Evolutionary conservation across 2,888 invertebrate genomes (phyloP).

Genomic region (Elegia similella): DNA sequence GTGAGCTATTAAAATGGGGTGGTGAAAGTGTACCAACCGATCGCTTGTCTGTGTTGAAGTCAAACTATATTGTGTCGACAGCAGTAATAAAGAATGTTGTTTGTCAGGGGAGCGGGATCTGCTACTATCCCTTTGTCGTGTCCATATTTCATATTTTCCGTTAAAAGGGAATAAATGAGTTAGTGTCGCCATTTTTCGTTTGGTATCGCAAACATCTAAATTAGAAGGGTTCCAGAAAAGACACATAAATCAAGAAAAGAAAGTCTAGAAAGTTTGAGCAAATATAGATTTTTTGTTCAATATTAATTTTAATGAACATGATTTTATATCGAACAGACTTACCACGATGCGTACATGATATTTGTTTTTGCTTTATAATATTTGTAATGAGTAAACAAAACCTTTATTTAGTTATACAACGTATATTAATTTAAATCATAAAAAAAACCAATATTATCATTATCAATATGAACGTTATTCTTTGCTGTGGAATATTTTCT

Average conservation of each 20-base stretch:
- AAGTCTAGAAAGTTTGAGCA: no score
- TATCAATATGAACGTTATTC: no score
- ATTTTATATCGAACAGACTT: no score
- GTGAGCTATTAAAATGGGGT: slow-evolving; percentile 73
- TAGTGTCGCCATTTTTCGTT: slow-evolving; percentile 12
- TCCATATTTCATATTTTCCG: slow-evolving; percentile 33
- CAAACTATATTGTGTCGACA: slow-evolving; percentile 51
- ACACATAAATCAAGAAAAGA: not conserved
- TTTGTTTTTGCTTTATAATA: no score
- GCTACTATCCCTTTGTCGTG: slow-evolving; percentile 35
- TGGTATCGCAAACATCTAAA: slow-evolving; percentile 16
- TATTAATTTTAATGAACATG: no score
- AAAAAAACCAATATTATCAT: no score
- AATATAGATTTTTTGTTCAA: no score
- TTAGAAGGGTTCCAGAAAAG: not conserved
- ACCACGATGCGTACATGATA: no score
- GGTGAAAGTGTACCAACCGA: slow-evolving; percentile 66
- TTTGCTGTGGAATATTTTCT: no score
- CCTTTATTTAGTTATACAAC: not conserved
- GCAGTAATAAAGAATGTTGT: slow-evolving; percentile 44
- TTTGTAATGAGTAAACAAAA: no score
- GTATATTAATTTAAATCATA: no score
- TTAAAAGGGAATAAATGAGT: slow-evolving; percentile 19
- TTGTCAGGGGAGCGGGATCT: slow-evolving; percentile 39
- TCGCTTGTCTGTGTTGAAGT: slow-evolving; percentile 54